Evolutionary conservation across 2,797 vertebrate species (phyloP).

Genomic region (Enteromius argenteus): DNA sequence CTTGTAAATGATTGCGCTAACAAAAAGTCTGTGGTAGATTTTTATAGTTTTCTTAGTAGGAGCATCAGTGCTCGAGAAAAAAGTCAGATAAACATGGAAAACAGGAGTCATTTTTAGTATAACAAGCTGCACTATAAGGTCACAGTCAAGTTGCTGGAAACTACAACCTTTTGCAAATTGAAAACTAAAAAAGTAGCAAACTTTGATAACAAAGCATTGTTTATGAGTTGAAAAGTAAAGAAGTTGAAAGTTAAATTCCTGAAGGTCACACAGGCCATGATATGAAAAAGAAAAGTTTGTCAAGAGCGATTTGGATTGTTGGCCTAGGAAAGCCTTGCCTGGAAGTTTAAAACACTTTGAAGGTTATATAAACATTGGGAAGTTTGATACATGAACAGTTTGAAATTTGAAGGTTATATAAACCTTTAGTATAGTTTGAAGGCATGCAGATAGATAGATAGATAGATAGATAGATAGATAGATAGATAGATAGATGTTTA

Average conservation of each 20-base stretch:
- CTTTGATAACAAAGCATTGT: neutral
- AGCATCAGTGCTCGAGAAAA: constrained; percentile 85
- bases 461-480: no score
- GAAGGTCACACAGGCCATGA: neutral
- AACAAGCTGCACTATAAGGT: constrained; percentile 85
- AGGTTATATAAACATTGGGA: neutral
- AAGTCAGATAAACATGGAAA: constrained; percentile 81
- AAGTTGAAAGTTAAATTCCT: neutral
- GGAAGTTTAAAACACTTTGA: constrained; percentile 10
- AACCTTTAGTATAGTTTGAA: neutral
- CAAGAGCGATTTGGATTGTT: neutral
- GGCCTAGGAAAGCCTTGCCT: neutral
- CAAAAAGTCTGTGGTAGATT: constrained; percentile 48
- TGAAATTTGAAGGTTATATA: neutral
- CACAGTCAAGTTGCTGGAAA: constrained; percentile 77
- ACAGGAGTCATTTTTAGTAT: constrained; percentile 79
- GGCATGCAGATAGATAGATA: neutral
- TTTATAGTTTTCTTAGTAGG: constrained; percentile 65
- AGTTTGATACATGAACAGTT: neutral
- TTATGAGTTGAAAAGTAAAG: neutral
- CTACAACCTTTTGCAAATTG: neutral
- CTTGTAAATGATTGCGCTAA: constrained; percentile 54
- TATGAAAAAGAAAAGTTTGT: neutral
- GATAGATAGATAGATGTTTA: no score
- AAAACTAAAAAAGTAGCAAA: constrained; percentile 10